A percentile compares a stretch with the other conserved stretches of the same genome.
Conservation (phyloP, 1,140 invertebrate genomes). For the Papilio polyxenes region DNA sequence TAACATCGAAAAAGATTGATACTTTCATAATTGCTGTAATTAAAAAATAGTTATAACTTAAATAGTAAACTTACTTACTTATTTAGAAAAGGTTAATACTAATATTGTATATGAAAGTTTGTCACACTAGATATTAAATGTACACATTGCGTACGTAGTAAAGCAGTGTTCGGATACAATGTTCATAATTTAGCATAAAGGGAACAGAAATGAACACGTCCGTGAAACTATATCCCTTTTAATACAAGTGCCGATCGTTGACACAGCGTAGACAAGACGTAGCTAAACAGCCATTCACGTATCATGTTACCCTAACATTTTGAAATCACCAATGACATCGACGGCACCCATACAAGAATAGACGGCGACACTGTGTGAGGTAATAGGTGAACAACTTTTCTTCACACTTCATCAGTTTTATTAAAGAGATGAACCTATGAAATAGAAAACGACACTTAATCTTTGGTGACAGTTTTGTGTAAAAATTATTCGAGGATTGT, state of each 20-base stretch:
- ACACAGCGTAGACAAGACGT: slow-evolving; percentile 49
- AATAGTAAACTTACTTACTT: no score
- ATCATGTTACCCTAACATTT: slow-evolving; percentile 71
- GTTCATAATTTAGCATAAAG: slow-evolving; percentile 46
- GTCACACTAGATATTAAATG: slow-evolving; percentile 4
- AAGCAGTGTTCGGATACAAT: slow-evolving; percentile 39
- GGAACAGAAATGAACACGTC: slow-evolving; percentile 48
- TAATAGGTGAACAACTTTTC: slow-evolving; percentile 69
- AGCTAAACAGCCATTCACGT: slow-evolving; percentile 49
- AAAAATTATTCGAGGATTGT: slow-evolving; percentile 61
- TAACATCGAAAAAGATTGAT: no score
- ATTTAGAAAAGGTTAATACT: not conserved
- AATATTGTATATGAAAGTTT: not conserved
- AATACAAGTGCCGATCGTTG: slow-evolving; percentile 54
- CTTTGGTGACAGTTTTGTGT: slow-evolving; percentile 70
- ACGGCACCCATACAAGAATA: slow-evolving; percentile 67
- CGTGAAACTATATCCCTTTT: slow-evolving; percentile 57
- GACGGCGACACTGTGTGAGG: slow-evolving; percentile 64
- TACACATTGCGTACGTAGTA: not conserved
- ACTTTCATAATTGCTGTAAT: no score
- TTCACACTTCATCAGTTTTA: slow-evolving; percentile 59
- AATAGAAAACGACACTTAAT: slow-evolving; percentile 65
- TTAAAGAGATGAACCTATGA: slow-evolving; percentile 67
- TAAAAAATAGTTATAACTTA: no score
- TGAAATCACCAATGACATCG: slow-evolving; percentile 74